Conservation (phyloP, 2,797 vertebrate species). For the Mareca strepera region DNA sequence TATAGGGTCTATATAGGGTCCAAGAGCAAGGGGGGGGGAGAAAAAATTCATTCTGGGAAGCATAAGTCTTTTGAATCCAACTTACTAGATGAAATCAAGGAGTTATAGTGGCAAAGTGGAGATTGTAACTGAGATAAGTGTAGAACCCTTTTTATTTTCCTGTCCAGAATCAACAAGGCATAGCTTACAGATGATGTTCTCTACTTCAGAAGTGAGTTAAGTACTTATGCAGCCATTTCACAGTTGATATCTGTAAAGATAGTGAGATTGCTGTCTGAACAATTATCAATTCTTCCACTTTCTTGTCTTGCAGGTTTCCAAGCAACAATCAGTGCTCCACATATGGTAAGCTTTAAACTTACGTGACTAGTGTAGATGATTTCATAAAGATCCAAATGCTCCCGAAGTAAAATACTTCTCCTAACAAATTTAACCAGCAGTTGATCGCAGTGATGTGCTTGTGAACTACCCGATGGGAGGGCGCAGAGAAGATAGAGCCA, state of each 20-base stretch:
- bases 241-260: background rate
- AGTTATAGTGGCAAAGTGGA: background rate
- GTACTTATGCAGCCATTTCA: background rate
- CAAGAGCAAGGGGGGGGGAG: background rate
- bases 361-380: background rate
- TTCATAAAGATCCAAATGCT: background rate
- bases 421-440: background rate
- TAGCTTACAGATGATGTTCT: background rate
- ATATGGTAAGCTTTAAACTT: constrained; percentile 88
- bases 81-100: background rate
- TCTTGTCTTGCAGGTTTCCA: constrained; percentile 89
- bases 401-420: background rate
- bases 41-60: background rate
- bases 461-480: background rate
- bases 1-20: background rate
- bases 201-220: background rate
- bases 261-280: background rate
- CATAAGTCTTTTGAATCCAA: background rate
- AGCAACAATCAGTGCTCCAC: constrained; percentile 99
- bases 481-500: background rate
- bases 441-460: background rate
- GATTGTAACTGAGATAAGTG: background rate
- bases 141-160: background rate
- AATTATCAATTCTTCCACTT: constrained; percentile 38
- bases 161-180: fast-evolving